Percentiles rank a stretch among this genome's conserved stretches.
These are phyloP conservation scores for Spodoptera picta DNA, from an alignment of 2,888 invertebrate species.

Conservation along the genomic window DNA sequence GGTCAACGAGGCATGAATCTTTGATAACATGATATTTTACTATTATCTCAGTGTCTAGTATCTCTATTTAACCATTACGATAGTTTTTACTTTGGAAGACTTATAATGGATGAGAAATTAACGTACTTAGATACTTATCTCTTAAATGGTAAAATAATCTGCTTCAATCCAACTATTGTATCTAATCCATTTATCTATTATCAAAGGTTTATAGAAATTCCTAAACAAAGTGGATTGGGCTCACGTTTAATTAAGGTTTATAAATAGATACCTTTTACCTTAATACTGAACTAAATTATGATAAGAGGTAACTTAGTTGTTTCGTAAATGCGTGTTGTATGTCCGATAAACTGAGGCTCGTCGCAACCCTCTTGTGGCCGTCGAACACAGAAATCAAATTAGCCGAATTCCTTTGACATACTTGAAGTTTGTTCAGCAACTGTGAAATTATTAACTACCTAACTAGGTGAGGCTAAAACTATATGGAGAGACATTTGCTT, in stretches of 20 bases:
- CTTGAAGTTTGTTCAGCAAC: slow-evolving; percentile 70
- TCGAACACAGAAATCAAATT: slow-evolving; percentile 79
- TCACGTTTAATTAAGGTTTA: neutral
- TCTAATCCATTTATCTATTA: too few species aligned
- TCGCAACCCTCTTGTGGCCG: slow-evolving; percentile 66
- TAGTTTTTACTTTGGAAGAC: too few species aligned
- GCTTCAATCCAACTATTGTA: too few species aligned
- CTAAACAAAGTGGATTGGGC: slow-evolving; percentile 1
- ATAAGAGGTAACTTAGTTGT: slow-evolving; percentile 46
- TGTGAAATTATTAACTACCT: slow-evolving; percentile 70
- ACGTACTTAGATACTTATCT: too few species aligned
- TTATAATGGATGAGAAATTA: too few species aligned
- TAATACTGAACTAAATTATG: slow-evolving; percentile 19
- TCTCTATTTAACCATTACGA: too few species aligned
- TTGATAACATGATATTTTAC: too few species aligned
- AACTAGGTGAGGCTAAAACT: slow-evolving; percentile 53
- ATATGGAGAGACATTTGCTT: slow-evolving; percentile 45
- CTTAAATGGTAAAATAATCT: too few species aligned
- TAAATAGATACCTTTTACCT: slow-evolving; percentile 12
- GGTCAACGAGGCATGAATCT: too few species aligned
- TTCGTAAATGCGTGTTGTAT: slow-evolving; percentile 66
- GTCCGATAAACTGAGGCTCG: slow-evolving; percentile 59
- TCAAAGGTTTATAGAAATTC: too few species aligned
- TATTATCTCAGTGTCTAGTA: too few species aligned
- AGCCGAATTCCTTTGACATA: slow-evolving; percentile 77